A percentile compares a stretch with the other conserved stretches of the same genome.
Conservation (phyloP, 92 coral and sea anemone species). For the Porites lobata region DNA sequence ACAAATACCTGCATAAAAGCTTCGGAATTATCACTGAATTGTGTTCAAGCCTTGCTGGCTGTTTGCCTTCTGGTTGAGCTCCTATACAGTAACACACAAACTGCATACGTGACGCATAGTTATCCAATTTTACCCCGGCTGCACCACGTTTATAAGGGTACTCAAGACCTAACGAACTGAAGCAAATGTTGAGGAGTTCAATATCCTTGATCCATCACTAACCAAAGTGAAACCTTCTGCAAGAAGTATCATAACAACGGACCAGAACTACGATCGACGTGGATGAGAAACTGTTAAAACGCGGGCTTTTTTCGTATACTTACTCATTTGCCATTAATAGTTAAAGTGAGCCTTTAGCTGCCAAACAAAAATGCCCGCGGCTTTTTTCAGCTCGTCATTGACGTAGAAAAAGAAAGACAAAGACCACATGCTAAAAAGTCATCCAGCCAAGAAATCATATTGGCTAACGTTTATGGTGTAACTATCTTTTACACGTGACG, state of each 20-base stretch:
- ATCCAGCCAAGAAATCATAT: constrained; percentile 6
- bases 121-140: no score
- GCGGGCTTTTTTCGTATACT: neutral
- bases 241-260: no score
- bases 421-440: constrained; percentile 12
- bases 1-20: neutral
- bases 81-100: no score
- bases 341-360: neutral
- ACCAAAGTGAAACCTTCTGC: neutral
- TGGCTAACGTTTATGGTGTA: constrained; percentile 1
- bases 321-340: neutral
- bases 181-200: neutral
- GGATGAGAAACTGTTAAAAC: no score
- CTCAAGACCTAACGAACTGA: neutral
- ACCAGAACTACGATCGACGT: no score
- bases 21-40: neutral
- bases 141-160: neutral
- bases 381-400: neutral
- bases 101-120: no score
- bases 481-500: neutral
- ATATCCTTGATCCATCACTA: neutral
- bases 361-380: neutral
- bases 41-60: neutral
- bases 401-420: constrained; percentile 18
- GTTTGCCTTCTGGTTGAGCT: no score